A percentile compares a stretch with the other conserved stretches of the same genome.
Evolutionary conservation across 2,797 vertebrate genomes (phyloP).

Genomic region (Gymnodraco acuticeps): DNA sequence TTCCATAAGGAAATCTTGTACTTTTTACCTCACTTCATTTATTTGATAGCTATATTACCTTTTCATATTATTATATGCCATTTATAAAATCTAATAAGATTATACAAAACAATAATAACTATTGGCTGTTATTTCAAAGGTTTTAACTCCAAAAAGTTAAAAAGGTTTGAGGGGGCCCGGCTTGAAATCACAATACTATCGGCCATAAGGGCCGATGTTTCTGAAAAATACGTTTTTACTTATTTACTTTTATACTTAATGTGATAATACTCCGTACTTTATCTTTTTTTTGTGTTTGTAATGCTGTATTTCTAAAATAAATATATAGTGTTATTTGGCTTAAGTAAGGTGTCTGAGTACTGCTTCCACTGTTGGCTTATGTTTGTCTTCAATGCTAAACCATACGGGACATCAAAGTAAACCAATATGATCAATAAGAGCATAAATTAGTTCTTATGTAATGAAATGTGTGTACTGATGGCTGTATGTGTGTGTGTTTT

Average conservation of each 20-base stretch:
- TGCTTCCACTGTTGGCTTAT: not conserved
- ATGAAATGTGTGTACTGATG: slow-evolving; percentile 9
- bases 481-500: slow-evolving; percentile 37
- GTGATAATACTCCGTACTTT: no score
- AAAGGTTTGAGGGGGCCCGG: no score
- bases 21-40: not conserved
- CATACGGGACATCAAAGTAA: not conserved
- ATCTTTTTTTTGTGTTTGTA: not conserved
- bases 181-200: not conserved
- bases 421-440: not conserved
- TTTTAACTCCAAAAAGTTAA: no score
- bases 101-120: not conserved
- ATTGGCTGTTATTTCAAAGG: not conserved
- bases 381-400: not conserved
- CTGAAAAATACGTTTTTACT: not conserved
- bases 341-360: not conserved
- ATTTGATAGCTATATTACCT: not conserved
- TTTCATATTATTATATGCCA: not conserved
- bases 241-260: no score
- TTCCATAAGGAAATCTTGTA: not conserved
- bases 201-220: not conserved
- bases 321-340: not conserved
- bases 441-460: not conserved
- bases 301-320: no score
- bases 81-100: not conserved